Evolutionary conservation across 2,797 vertebrate genomes (phyloP), one percentile per base, ranked within the genome.

Genomic region (Characodon lateralis): DNA sequence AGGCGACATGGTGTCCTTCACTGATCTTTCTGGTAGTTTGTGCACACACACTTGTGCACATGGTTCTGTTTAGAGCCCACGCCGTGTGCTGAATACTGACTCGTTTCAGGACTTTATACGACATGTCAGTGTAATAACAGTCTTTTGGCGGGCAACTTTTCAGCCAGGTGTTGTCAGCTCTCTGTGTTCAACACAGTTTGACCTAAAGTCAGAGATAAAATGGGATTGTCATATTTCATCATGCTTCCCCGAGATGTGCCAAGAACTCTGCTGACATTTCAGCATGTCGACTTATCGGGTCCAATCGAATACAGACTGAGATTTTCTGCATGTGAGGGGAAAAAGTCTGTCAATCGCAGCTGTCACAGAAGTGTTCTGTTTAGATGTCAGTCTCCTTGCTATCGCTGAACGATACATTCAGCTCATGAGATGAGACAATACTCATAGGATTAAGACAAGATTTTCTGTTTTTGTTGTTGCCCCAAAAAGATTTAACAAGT

Each of bases 341-440:
- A 74, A 78, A 79, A 39, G 78, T 72, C 66, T 59, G 91, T 92
- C 92, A 90, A 69, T 94, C 91, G 91, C 53, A 83, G 79, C 87
- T 88, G 88, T 89, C 86, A 82, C 26, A n/a, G 59, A 72, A 68
- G 69, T 68, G 58, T 82, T 46, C 71, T 72, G 31, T 20, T 9
- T 1, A 1, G 2, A 0, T 26, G 48, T 73, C 81, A 78, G 74
- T 26, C 26, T 81, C 31, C 41, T 26, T 73, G 78, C 79, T 18
- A 72, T 76, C 39, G 63, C 24, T 66, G 35, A 66, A 24, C 18
- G 18, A 39, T 22, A 20, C 61, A 65, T 22, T 31, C 18, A 22
- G 63, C 31, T 41, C 63, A 66, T 7, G 9, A 66, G 35, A 66
- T 8, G 5, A 66, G 18, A 66, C 63, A 66, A 39, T 35, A 41